phyloP scores from a whole-genome alignment of 2,113 vertebrate species.

The Myodes glareolus region DNA sequence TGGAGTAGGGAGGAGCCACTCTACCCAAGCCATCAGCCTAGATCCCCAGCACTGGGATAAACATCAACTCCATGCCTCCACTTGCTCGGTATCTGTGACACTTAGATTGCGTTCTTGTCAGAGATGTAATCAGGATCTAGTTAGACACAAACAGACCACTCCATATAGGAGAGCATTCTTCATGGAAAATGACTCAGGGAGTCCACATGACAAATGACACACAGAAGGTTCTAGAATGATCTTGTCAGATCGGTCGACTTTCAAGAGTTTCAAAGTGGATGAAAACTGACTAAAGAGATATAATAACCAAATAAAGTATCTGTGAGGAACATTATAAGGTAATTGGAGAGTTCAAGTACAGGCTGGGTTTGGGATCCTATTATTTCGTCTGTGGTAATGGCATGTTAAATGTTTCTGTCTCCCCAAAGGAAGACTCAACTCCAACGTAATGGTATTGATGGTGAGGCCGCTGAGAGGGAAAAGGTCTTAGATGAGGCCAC shows the following conservation, averaged over 20 bases:
- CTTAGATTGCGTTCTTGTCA: not conserved
- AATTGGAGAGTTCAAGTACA: not conserved
- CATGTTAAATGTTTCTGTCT: not conserved
- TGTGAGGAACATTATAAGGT: not conserved
- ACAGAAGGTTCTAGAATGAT: not conserved
- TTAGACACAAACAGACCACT: slow-evolving; percentile 15
- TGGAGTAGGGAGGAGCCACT: not conserved
- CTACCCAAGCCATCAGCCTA: not conserved
- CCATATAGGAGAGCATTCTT: not conserved
- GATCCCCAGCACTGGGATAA: not conserved
- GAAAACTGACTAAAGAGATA: not conserved
- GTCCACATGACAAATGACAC: not conserved
- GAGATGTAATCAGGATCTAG: not conserved
- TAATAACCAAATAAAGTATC: too few relatives aligned
- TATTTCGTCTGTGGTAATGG: not conserved
- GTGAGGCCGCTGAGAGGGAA: not conserved
- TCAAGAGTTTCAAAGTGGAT: not conserved
- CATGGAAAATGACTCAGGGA: not conserved
- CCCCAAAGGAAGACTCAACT: not conserved
- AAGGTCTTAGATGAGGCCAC: not conserved
- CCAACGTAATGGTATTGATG: not conserved
- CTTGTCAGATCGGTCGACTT: not conserved
- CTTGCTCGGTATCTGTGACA: not conserved
- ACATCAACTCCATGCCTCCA: not conserved
- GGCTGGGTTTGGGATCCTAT: not conserved